Percentiles rank a stretch among this genome's conserved stretches.
phyloP scores from a whole-genome alignment of 2,797 vertebrate species.

The Poliocrania exsul region DNA sequence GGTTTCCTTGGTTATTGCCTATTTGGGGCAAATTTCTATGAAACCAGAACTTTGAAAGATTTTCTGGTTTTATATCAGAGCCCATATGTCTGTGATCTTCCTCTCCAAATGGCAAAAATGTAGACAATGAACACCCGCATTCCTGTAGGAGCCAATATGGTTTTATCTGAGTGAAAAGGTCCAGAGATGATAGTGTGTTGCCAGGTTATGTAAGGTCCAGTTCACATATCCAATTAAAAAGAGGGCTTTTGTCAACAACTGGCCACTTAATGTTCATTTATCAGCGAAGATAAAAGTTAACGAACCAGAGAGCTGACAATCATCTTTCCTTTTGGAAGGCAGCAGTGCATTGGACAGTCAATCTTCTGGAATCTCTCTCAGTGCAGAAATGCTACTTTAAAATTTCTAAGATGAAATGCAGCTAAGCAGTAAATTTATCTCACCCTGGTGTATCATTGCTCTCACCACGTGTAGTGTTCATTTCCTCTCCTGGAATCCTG shows the following conservation, averaged over 20 bases:
- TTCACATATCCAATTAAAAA: slow-evolving; percentile 56
- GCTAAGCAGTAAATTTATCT: slow-evolving; percentile 53
- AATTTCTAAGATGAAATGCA: slow-evolving; percentile 6
- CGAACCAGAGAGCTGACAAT: slow-evolving; percentile 23
- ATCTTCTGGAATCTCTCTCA: not conserved
- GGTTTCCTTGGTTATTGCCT: not conserved
- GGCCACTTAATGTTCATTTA: slow-evolving; percentile 25
- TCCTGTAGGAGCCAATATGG: not conserved
- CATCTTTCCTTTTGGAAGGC: slow-evolving; percentile 16
- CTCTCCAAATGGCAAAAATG: not conserved
- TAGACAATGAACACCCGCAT: not conserved
- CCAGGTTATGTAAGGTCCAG: slow-evolving; percentile 49
- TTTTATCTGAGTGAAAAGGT: slow-evolving; percentile 44
- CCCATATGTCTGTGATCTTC: not conserved
- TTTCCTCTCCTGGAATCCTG: slow-evolving; percentile 65
- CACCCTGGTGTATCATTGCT: slow-evolving; percentile 44
- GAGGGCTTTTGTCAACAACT: slow-evolving; percentile 49
- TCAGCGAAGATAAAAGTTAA: slow-evolving; percentile 40
- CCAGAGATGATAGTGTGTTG: slow-evolving; percentile 28
- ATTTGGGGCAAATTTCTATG: slow-evolving; percentile 3
- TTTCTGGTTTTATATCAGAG: not conserved
- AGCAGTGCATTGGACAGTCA: not conserved
- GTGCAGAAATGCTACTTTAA: slow-evolving; percentile 34
- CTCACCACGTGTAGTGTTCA: slow-evolving; percentile 31
- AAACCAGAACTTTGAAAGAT: not conserved